Conservation (phyloP, 2,113 vertebrate species). For the Vulpes ferrilata region DNA sequence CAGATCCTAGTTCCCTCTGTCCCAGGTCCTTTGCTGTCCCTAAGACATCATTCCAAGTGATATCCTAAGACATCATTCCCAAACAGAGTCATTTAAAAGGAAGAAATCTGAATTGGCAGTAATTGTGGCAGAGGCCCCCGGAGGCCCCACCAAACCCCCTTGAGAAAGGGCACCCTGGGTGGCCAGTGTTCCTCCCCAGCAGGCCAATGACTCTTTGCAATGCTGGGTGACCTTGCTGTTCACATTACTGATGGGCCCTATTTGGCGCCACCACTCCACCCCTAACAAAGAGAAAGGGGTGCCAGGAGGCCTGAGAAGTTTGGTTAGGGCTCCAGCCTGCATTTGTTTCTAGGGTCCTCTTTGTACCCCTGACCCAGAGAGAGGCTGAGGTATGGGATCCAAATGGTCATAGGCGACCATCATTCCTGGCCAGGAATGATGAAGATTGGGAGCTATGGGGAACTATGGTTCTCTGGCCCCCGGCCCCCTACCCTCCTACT, state of each 20-base stretch:
- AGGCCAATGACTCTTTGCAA: background rate
- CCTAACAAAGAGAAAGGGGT: background rate
- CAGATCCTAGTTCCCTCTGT: background rate
- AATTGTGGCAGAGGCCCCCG: background rate
- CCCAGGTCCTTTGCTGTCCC: background rate
- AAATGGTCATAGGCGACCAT: background rate
- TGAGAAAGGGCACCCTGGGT: background rate
- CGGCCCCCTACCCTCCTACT: background rate
- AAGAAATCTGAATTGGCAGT: background rate
- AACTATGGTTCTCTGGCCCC: background rate
- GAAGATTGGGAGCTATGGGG: background rate
- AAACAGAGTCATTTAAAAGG: background rate
- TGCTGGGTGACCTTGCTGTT: background rate
- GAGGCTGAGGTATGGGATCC: background rate
- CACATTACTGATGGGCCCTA: background rate
- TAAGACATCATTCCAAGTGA: background rate
- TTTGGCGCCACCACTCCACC: background rate
- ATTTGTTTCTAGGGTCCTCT: background rate
- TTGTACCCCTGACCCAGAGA: conserved; percentile 17
- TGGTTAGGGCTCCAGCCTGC: background rate
- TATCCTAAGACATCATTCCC: background rate
- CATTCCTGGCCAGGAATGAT: background rate
- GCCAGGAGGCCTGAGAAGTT: background rate
- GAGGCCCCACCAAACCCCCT: background rate
- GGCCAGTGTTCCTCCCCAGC: background rate